These are phyloP conservation scores for Habrosyne pyritoides DNA, from an alignment of 2,888 invertebrate genomes.

Conservation along the genomic window DNA sequence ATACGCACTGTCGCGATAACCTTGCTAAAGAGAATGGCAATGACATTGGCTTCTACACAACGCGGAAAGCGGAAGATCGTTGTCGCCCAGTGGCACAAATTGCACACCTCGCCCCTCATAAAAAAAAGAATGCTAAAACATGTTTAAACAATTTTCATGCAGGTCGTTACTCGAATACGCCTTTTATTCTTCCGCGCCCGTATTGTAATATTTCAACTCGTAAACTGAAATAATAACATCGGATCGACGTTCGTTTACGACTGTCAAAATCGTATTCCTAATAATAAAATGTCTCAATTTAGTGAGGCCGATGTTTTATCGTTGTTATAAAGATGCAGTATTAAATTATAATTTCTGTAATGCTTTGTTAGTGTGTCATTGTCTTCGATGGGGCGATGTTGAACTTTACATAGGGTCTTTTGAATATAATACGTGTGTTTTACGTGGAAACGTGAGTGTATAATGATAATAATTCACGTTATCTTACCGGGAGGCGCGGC, in stretches of 20 bases:
- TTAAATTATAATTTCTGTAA: conserved; percentile 60
- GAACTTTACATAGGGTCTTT: conserved; percentile 10
- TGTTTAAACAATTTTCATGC: conserved; percentile 9
- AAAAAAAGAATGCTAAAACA: conserved; percentile 1
- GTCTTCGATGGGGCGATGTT: conserved; percentile 50
- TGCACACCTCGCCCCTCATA: conserved; percentile 5
- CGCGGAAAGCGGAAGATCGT: conserved; percentile 64
- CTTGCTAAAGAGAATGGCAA: conserved; percentile 70
- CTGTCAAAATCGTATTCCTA: conserved; percentile 80
- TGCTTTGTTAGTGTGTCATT: conserved; percentile 58
- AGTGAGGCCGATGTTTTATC: conserved; percentile 76
- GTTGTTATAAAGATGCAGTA: conserved; percentile 65
- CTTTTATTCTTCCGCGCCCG: conserved; percentile 41
- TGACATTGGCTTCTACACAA: conserved; percentile 72
- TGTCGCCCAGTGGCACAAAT: conserved; percentile 40
- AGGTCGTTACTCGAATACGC: conserved; percentile 32
- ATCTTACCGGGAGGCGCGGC: conserved; percentile 56
- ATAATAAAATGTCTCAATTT: conserved; percentile 82
- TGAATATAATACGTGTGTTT: conserved; percentile 30
- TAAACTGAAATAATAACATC: conserved; percentile 75
- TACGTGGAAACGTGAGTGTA: conserved; percentile 49
- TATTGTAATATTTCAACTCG: conserved; percentile 71
- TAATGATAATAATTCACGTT: conserved; percentile 61
- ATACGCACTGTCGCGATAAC: conserved; percentile 47
- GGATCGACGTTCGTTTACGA: conserved; percentile 71